Base-by-base conservation (phyloP, 2,888 invertebrate genomes). In the Ectemnius lituratus region DNA sequence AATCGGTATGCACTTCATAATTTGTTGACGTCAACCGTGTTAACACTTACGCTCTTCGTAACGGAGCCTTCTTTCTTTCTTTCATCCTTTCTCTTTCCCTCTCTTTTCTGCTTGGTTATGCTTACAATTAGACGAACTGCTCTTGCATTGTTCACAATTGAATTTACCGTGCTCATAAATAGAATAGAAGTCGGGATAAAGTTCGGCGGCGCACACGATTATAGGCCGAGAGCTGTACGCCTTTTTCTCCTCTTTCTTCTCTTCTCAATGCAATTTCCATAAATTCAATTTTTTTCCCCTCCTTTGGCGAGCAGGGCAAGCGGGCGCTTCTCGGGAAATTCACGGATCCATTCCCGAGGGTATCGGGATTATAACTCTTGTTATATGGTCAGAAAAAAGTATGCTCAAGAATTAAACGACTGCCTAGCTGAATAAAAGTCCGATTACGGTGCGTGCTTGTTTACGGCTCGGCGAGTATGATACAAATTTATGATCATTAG, bases 221-320 rank as follows among this genome's bases (percentile, higher is more conserved):
- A 73, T 70, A 67, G 67, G 37, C 62, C 70, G 61, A 67, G 60
- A 61, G 60, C 64, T 64, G 63, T 67, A 37, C 61, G 62, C 72
- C 63, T 63, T 64, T 69, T 62, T 57, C 56, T 20, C 47, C 65
- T 18, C 20, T 59, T 18, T 46, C 61, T 64, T 64, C 23, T 13
- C 65, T 13, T 58, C 71, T 69, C 78, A 62, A 73, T 69, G 76
- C 73, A 73, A 81, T 81, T 80, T 82, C 80, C 80, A 82, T 80
- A 80, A 80, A 81, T 80, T 81, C 73, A 58, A 82, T 76, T 76
- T 76, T 23, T 80, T 81, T 72, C 69, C 46, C 20, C 47, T 63
- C 63, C 28, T 28, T 16, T 20, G 23, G 37, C 37, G 37, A 11
- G 37, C 37, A 37, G 8, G 37, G 37, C 11, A 11, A 37, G 11